phyloP scores from a whole-genome alignment of 2,797 vertebrate species.

The Xerus rutilus region DNA sequence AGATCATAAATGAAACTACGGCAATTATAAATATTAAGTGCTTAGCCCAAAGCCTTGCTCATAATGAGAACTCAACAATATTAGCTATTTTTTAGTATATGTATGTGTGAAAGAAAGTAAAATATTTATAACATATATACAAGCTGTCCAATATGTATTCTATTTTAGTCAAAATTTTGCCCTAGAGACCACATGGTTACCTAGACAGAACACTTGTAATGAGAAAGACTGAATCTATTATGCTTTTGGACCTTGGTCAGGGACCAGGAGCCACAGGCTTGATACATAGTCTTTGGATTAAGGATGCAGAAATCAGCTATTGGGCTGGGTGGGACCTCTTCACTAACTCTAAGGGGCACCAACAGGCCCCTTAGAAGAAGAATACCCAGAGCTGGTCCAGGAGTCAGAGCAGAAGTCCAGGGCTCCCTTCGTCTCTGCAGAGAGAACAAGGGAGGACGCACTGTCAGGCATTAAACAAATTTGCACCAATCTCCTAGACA shows the following conservation, averaged over 20 bases:
- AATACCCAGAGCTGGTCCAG: background rate
- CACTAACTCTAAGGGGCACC: background rate
- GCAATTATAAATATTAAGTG: constrained; percentile 42
- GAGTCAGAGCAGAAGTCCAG: background rate
- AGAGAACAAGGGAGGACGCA: background rate
- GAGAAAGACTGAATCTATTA: background rate
- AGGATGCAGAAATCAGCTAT: background rate
- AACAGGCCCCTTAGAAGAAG: background rate
- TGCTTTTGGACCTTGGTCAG: background rate
- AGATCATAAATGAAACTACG: background rate
- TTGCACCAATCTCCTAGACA: background rate
- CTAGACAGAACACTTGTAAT: background rate
- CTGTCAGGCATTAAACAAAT: background rate
- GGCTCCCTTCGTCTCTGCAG: background rate
- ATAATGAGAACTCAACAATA: background rate
- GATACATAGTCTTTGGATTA: background rate
- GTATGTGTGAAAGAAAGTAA: background rate
- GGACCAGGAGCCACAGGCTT: background rate
- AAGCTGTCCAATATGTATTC: background rate
- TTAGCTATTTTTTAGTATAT: background rate
- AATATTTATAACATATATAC: background rate
- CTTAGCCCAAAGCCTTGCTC: background rate
- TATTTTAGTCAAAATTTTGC: background rate
- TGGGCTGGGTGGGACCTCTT: background rate
- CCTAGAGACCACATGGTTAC: background rate